These are phyloP conservation scores for Halocynthia roretzi DNA, from an alignment of 23 tunicate species.

Conservation along the genomic window DNA sequence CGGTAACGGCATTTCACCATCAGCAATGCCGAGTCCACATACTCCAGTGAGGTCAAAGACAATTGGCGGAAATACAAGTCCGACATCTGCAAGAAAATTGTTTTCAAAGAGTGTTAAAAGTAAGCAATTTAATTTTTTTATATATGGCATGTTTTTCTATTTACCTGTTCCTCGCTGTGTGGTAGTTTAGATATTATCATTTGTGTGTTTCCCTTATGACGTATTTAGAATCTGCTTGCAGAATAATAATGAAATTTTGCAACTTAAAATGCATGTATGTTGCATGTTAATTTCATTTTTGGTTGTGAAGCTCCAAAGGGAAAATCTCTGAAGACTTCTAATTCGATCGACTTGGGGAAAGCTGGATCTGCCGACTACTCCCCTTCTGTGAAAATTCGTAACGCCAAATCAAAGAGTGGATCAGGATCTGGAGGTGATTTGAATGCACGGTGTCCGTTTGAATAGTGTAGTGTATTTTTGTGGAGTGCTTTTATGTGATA, in stretches of 20 bases:
- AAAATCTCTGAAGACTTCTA: background rate
- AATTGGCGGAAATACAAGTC: no score
- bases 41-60: no score
- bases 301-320: background rate
- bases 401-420: background rate
- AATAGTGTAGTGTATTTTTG: background rate
- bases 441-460: background rate
- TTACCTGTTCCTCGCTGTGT: background rate
- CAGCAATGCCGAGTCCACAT: no score
- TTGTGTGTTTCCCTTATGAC: background rate
- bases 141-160: background rate
- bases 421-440: conserved; percentile 9
- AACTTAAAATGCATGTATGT: background rate
- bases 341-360: background rate
- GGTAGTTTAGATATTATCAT: background rate
- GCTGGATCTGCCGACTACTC: background rate
- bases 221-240: no score
- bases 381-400: background rate
- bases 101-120: conserved; percentile 6
- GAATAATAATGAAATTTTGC: no score
- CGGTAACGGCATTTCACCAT: no score
- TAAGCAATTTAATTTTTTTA: background rate
- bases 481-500: background rate
- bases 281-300: background rate
- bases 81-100: background rate